phyloP scores from a whole-genome alignment of 2,888 invertebrate genomes.

The Himalopsyche japonica region DNA sequence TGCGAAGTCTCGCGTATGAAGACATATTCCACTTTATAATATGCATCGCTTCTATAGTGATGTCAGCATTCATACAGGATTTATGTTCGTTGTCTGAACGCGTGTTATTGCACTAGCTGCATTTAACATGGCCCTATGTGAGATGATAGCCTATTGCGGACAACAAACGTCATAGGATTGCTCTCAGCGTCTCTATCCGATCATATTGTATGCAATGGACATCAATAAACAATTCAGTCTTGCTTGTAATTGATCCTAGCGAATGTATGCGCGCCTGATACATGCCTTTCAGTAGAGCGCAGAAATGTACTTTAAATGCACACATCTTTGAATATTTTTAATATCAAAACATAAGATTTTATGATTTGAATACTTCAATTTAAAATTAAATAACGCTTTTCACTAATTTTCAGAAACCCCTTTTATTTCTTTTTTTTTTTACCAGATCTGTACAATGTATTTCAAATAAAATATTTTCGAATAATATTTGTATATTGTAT shows the following conservation, averaged over 20 bases:
- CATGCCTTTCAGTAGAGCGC: background rate
- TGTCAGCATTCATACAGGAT: constrained; percentile 27
- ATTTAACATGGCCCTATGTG: background rate
- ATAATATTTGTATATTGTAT: too few species aligned
- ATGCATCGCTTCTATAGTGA: constrained; percentile 8
- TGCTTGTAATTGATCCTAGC: background rate
- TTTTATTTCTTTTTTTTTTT: too few species aligned
- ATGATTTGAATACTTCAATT: too few species aligned
- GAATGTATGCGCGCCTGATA: background rate
- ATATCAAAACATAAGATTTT: too few species aligned
- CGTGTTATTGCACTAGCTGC: constrained; percentile 24
- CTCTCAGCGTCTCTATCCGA: background rate
- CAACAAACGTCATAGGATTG: background rate
- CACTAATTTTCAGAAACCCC: too few species aligned
- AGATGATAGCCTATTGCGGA: background rate
- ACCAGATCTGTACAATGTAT: too few species aligned
- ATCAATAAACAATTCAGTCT: background rate
- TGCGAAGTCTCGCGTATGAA: background rate
- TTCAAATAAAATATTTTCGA: too few species aligned
- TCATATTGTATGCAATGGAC: background rate
- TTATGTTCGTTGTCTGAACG: constrained; percentile 23
- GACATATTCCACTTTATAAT: background rate
- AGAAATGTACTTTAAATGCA: background rate
- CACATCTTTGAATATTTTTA: too few species aligned
- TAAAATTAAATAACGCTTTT: too few species aligned